These are phyloP conservation scores for Ophiodon elongatus DNA, from an alignment of 2,113 vertebrate species.

Conservation along the genomic window DNA sequence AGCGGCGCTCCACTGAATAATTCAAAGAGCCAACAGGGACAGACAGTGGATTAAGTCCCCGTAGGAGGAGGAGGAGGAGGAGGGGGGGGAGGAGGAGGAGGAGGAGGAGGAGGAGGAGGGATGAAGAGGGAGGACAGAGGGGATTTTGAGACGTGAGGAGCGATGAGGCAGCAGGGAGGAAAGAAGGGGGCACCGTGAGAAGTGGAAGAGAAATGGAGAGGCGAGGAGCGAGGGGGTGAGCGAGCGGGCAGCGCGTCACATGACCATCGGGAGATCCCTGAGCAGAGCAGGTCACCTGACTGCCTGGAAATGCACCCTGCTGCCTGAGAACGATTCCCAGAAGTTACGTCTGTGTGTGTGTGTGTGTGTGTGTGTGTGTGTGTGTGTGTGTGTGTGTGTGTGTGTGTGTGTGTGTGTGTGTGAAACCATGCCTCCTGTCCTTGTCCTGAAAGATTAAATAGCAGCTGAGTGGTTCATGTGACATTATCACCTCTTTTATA, in stretches of 20 bases:
- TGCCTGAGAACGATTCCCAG: conserved; percentile 75
- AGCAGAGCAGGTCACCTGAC: conserved; percentile 74
- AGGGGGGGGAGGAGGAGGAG: neutral
- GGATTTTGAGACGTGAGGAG: conserved; percentile 47
- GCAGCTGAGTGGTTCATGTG: conserved; percentile 1
- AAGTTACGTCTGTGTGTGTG: conserved; percentile 57
- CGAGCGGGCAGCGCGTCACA: conserved; percentile 45
- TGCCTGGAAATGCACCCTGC: conserved; percentile 75
- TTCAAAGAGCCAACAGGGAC: conserved; percentile 55
- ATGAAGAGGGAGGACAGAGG: conserved; percentile 29
- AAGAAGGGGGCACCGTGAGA: conserved; percentile 3
- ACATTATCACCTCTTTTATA: neutral
- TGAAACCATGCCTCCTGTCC: conserved; percentile 13
- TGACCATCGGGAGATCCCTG: conserved; percentile 77
- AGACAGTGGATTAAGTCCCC: conserved; percentile 63
- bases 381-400: no score
- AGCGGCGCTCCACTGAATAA: conserved; percentile 69
- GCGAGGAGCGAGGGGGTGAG: conserved; percentile 1
- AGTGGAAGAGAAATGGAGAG: conserved; percentile 29
- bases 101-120: conserved; percentile 5
- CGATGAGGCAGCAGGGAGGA: neutral
- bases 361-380: no score
- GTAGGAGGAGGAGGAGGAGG: conserved; percentile 25
- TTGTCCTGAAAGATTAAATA: neutral
- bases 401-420: conserved; percentile 1